These are phyloP conservation scores for Temnothorax nylanderi DNA, from an alignment of 1,140 invertebrate genomes.

Conservation along the genomic window DNA sequence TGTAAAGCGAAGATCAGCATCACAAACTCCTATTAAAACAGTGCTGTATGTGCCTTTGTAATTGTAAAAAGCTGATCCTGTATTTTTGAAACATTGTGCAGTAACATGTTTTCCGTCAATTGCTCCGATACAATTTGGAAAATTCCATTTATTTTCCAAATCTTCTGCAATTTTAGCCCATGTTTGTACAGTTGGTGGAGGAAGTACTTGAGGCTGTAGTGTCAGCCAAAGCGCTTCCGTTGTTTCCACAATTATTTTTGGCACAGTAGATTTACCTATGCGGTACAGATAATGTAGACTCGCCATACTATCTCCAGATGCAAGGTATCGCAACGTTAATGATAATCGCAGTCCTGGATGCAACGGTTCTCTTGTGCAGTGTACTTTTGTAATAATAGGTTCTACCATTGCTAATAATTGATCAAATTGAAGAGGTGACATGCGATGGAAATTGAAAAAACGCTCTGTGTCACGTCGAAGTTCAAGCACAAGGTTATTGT, in stretches of 20 bases:
- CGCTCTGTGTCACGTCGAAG: neutral
- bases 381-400: constrained; percentile 2
- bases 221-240: neutral
- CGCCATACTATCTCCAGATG: neutral
- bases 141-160: neutral
- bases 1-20: neutral
- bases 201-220: neutral
- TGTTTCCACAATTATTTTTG: neutral
- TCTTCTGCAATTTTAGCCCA: neutral
- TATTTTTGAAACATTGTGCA: neutral
- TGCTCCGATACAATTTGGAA: neutral
- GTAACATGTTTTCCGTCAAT: neutral
- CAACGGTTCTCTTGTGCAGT: neutral
- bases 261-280: neutral
- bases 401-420: neutral
- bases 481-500: neutral
- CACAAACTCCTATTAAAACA: neutral
- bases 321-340: neutral
- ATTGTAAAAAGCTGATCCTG: constrained; percentile 4
- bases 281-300: neutral
- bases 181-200: neutral
- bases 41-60: neutral
- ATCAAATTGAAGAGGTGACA: neutral
- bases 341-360: neutral
- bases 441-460: neutral